Base-by-base conservation (phyloP, 2,797 vertebrate species). In the Enteromius anoplus region DNA sequence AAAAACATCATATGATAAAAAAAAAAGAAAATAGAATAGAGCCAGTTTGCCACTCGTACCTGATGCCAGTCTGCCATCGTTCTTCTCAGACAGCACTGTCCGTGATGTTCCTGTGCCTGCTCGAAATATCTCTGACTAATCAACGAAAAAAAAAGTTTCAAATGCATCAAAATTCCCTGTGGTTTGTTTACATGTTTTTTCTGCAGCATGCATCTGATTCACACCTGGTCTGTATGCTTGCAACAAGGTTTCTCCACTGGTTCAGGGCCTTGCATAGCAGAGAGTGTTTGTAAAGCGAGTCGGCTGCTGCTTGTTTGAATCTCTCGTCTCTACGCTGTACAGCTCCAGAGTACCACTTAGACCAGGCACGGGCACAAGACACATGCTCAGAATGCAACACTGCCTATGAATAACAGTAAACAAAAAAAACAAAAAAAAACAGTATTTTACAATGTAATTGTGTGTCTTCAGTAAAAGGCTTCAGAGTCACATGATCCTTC, bases 31-130 rank as follows among this genome's bases (percentile, higher is more conserved):
- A 3, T 5, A 47, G 2, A 45, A 10, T 11, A 11, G 2, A 51
- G 21, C 21, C 26, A 60, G 40, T 53, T 45, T 60, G 15, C n/a
- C 7, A 42, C 37, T 66, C 10, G 14, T 89, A 99, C 97, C 97
- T 96, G 84, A 85, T 89, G 94, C 97, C 97, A 99, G 87, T 90
- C 91, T 84, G 83, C 89, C 92, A 97, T 93, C 85, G 95, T 88
- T 89, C 85, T 82, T 73, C 51, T 91, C 88, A 95, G 85, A 86
- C 92, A 89, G 85, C 58, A 81, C 7, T 85, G 86, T 0, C 85
- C 87, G 17, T 93, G 87, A 88, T 94, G 94, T 70, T 1, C 84
- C 68, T 77, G 87, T 0, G 96, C 96, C 84, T 88, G 85, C 64
- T 76, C 75, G 78, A 85, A 85, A 78, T 0, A 40, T 93, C 91